These are phyloP conservation scores for Leptopilina boulardi DNA, from an alignment of 1,140 invertebrate species.

Conservation along the genomic window DNA sequence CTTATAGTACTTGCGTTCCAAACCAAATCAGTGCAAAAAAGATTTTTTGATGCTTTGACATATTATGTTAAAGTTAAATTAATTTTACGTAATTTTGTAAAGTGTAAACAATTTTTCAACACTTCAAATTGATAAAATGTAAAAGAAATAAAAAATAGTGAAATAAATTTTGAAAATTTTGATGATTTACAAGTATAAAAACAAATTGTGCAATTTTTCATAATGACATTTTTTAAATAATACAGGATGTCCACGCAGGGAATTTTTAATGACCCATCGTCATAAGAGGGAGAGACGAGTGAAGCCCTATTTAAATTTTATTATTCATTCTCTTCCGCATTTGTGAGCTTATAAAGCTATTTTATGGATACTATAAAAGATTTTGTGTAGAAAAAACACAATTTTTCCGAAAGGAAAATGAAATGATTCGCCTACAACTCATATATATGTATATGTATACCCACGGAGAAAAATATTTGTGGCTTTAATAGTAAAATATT, in stretches of 20 bases:
- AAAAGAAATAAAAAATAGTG: too few relatives aligned
- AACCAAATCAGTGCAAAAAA: neutral
- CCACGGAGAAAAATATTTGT: neutral
- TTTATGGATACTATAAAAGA: neutral
- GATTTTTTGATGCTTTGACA: too few relatives aligned
- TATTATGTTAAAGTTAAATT: too few relatives aligned
- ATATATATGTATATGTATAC: neutral
- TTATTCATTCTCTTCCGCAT: conserved; percentile 28
- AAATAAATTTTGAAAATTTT: neutral
- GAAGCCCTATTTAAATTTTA: conserved; percentile 25
- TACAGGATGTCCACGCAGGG: conserved; percentile 14
- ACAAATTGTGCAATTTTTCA: too few relatives aligned
- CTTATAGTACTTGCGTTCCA: neutral
- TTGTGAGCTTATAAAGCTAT: conserved; percentile 2
- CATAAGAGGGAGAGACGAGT: neutral
- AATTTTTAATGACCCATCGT: neutral
- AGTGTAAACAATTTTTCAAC: too few relatives aligned
- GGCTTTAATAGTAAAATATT: too few relatives aligned
- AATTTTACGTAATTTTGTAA: too few relatives aligned
- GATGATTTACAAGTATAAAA: too few relatives aligned
- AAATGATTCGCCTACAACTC: neutral
- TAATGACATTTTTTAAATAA: conserved; percentile 1
- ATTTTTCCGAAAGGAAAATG: neutral
- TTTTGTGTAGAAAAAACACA: neutral
- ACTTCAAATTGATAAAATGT: too few relatives aligned